A percentile compares a stretch with the other conserved stretches of the same genome.
Conservation (phyloP, 2,797 vertebrate species). For the Moxostoma hubbsi region DNA sequence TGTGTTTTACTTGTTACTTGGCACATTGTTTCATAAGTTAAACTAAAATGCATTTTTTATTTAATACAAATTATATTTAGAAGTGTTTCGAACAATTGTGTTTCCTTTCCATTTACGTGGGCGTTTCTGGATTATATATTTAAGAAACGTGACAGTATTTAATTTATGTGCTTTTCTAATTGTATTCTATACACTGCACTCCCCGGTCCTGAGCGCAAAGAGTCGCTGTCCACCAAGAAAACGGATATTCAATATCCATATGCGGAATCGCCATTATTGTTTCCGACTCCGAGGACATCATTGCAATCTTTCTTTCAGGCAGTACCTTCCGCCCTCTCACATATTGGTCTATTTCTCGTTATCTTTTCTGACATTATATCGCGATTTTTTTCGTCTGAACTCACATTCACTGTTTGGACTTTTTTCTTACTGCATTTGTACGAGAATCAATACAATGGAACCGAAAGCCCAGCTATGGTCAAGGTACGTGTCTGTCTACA, state of each 20-base stretch:
- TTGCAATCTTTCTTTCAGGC: background rate
- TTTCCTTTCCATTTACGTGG: too few relatives aligned
- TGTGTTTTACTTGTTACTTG: background rate
- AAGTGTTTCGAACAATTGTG: too few relatives aligned
- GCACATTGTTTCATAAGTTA: background rate
- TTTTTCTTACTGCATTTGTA: background rate
- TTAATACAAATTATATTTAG: too few relatives aligned
- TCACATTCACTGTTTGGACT: background rate
- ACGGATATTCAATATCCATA: background rate
- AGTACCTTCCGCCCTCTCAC: background rate
- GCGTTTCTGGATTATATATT: too few relatives aligned
- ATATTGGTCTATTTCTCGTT: too few relatives aligned
- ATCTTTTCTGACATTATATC: background rate
- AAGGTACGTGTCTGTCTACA: constrained; percentile 51
- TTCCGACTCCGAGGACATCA: background rate
- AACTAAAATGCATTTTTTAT: too few relatives aligned
- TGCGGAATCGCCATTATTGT: constrained; percentile 35
- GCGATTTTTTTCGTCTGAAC: background rate
- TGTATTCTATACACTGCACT: background rate
- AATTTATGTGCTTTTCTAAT: too few relatives aligned
- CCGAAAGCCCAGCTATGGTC: background rate
- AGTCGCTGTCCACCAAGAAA: constrained; percentile 63
- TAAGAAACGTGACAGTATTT: too few relatives aligned
- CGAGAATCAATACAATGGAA: constrained; percentile 6
- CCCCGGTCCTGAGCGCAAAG: constrained; percentile 35